Base-by-base conservation (phyloP, 2,797 vertebrate genomes). In the Bradypodion ventrale region DNA sequence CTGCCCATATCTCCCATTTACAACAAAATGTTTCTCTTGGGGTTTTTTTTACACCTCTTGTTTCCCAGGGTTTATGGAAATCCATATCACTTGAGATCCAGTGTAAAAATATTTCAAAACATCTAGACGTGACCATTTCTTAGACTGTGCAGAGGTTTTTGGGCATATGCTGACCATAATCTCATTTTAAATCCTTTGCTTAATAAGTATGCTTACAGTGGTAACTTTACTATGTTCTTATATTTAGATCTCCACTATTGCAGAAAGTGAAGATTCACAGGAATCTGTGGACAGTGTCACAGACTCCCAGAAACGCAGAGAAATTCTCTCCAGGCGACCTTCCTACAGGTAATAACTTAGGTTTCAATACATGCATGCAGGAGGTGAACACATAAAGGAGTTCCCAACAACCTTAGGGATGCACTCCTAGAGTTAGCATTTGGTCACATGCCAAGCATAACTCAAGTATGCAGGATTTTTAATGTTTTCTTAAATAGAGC, bases 201-300 rank as follows among this genome's bases (percentile, higher is more conserved):
- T 83, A n/a, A 66, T 91, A 86, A 94, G 86, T 89, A 89, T 91
- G 77, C 85, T 89, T 93, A 73, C 87, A 85, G 78, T 80, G 75
- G 42, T 92, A 88, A 92, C 80, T 85, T 85, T 89, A 59, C 87
- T 90, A 66, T 93, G 72, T 87, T 89, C 88, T 95, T 95, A 79
- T 89, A 95, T 94, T 82, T 95, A 99, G 98, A 99, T 99, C 92
- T 99, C 98, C 66, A 98, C 98, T 76, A 97, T 99, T 94, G 98
- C 97, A 85, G 99, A 99, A 95, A 99, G 98, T 59, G 98, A 99
- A 94, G 98, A 99, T 93, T 99, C 99, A 62, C 99, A 99, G 92
- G 98, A 99, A 93, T 99, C 99, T 15, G 98, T 99, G 88, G 99
- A 99, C 95, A 99, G 99, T 44, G 98, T 99, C 92, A 99, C 98